A percentile compares a stretch with the other conserved stretches of the same genome.
Evolutionary conservation across 2,888 invertebrate species (phyloP).

Genomic region (Tetropium fuscum): DNA sequence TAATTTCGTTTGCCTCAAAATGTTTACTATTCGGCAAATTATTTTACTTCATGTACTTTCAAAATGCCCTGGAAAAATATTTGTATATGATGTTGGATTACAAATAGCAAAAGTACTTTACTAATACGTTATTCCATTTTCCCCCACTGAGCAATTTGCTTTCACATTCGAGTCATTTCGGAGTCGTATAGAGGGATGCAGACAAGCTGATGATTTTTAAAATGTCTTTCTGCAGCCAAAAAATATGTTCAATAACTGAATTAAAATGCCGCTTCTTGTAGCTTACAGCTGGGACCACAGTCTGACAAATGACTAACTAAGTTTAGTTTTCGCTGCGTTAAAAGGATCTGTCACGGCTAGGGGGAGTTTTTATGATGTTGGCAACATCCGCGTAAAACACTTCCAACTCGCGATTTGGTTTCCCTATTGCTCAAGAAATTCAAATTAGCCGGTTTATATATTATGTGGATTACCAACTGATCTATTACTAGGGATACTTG

Average conservation of each 20-base stretch:
- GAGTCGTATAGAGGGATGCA: constrained; percentile 40
- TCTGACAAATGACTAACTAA: constrained; percentile 66
- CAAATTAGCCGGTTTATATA: too few species aligned
- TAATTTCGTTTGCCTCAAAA: too few species aligned
- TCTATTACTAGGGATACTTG: too few species aligned
- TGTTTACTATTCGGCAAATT: too few species aligned
- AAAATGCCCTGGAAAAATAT: too few species aligned
- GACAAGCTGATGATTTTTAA: constrained; percentile 65
- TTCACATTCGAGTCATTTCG: constrained; percentile 34
- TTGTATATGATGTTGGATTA: too few species aligned
- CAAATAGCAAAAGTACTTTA: too few species aligned
- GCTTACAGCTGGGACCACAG: constrained; percentile 57
- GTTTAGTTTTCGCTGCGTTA: constrained; percentile 59
- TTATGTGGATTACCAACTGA: too few species aligned
- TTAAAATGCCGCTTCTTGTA: constrained; percentile 62
- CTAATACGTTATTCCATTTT: too few species aligned
- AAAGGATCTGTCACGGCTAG: constrained; percentile 58
- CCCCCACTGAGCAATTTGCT: constrained; percentile 32
- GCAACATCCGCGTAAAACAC: constrained; percentile 33
- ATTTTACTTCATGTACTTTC: too few species aligned
- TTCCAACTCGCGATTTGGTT: constrained; percentile 14
- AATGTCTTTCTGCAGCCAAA: constrained; percentile 64
- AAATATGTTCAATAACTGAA: constrained; percentile 67
- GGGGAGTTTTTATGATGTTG: constrained; percentile 49
- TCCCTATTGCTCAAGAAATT: too few species aligned